Conservation (phyloP, 2,888 invertebrate species). For the Cephus spinipes region DNA sequence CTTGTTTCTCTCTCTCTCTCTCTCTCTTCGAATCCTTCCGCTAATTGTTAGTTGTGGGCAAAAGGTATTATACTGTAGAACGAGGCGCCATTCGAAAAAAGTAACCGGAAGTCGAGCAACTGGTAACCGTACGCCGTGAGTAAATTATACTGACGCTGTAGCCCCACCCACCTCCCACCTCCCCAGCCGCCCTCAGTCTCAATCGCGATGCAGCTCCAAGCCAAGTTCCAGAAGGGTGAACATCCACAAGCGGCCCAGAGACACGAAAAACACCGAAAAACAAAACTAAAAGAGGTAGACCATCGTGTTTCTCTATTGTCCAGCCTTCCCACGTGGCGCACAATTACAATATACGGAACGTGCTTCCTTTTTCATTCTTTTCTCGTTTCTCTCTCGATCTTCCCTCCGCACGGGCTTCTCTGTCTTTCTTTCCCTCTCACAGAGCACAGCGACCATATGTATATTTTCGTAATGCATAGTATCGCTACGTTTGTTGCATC, state of each 20-base stretch:
- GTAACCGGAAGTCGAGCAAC: background rate
- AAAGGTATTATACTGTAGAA: too few relatives aligned
- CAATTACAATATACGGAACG: background rate
- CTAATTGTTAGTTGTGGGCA: too few relatives aligned
- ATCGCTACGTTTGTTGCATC: constrained; percentile 58
- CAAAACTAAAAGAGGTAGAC: background rate
- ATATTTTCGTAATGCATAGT: constrained; percentile 54
- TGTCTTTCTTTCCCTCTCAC: background rate
- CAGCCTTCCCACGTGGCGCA: background rate
- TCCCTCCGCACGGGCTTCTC: constrained; percentile 2
- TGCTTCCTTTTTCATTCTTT: background rate
- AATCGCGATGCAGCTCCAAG: background rate
- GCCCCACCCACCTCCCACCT: background rate
- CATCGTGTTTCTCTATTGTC: constrained; percentile 1
- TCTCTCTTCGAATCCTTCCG: too few relatives aligned
- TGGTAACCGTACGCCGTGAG: background rate
- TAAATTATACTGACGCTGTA: background rate
- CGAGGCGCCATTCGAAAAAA: background rate
- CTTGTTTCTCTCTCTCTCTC: too few relatives aligned
- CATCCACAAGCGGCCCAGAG: constrained; percentile 29
- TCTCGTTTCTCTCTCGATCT: background rate
- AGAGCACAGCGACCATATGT: constrained; percentile 38
- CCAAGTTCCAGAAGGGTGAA: constrained; percentile 47
- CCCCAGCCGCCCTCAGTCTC: background rate
- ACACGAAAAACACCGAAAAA: background rate